Base-by-base conservation (phyloP, 2,113 vertebrate genomes). In the Amphiprion ocellaris region DNA sequence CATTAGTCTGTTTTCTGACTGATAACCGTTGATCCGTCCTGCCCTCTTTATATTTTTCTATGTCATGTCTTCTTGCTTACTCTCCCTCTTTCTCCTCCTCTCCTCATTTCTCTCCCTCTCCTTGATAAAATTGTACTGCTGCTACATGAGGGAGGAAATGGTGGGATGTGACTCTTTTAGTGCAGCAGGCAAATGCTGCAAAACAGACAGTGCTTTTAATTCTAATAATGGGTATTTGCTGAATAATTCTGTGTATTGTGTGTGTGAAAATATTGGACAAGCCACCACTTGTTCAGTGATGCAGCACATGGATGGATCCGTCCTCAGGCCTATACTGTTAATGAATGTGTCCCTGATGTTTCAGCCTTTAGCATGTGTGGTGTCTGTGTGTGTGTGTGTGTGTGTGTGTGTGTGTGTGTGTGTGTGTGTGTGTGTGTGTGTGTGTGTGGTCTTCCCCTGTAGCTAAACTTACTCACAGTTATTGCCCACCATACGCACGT, bases 11-110 rank as follows among this genome's bases (percentile, higher is more conserved):
- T 79, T 81, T 63, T 67, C 39, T 47, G 74, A 65, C 82, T 77
- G 83, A 89, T 84, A 87, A 87, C 75, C 4, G 44, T 37, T 79
- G 52, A 78, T 83, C 71, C 68, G 39, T 46, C 53, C 44, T 15
- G 14, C 19, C 67, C 37, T 28, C 59, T 39, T 26, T 71, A 15
- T 39, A 5, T 54, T 59, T 55, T 21, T 62, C 39, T 46, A 24
- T 62, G 7, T 69, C 64, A 41, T 82, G 15, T 28, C 55, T 69
- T 55, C 73, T 58, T 64, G 53, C 21, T 15, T 19, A 11, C 72
- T 65, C 53, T 44, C 54, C 58, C 19, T 46, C 8, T 41, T 5
- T 44, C 17, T 9, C 14, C 5, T 52, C 46, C 49, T 37, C 41
- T 44, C 41, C 8, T 24, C 26, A 24, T 5, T 44, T 39, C 44